These are phyloP conservation scores for Dusona sp. DNA, from an alignment of 2,888 invertebrate genomes.

Conservation along the genomic window DNA sequence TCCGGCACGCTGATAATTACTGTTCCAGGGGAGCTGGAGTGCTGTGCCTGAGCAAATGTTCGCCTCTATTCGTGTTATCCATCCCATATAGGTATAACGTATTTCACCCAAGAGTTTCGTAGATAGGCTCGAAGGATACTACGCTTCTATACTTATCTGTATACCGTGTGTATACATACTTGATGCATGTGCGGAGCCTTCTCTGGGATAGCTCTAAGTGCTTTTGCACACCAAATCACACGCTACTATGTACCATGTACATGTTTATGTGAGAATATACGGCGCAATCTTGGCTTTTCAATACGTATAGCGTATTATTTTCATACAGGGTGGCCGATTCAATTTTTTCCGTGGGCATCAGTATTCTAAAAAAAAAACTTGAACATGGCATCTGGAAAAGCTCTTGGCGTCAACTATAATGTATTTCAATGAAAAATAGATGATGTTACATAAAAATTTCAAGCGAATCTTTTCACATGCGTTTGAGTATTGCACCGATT, in stretches of 20 bases:
- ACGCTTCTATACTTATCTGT: slow-evolving; percentile 26
- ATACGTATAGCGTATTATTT: background rate
- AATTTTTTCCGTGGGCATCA: too few relatives aligned
- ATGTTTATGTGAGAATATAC: slow-evolving; percentile 38
- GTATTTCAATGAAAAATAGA: background rate
- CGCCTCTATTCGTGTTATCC: slow-evolving; percentile 37
- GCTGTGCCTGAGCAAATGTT: slow-evolving; percentile 64
- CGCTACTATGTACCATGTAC: slow-evolving; percentile 39
- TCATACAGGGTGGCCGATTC: background rate
- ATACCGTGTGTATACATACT: slow-evolving; percentile 23
- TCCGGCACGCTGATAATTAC: slow-evolving; percentile 74
- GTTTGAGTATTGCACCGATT: background rate
- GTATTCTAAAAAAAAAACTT: background rate
- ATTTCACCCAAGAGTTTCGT: background rate
- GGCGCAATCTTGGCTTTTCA: slow-evolving; percentile 10
- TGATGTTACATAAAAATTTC: background rate
- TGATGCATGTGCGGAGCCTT: slow-evolving; percentile 29
- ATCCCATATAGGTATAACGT: slow-evolving; percentile 16
- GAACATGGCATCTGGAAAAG: background rate
- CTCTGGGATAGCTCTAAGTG: slow-evolving; percentile 65
- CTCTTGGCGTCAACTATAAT: background rate
- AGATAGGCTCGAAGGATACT: slow-evolving; percentile 19
- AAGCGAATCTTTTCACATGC: background rate
- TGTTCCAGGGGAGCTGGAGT: slow-evolving; percentile 56
- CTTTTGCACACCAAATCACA: slow-evolving; percentile 68